phyloP scores from a whole-genome alignment of 2,797 vertebrate species.

The Gouania willdenowi region DNA sequence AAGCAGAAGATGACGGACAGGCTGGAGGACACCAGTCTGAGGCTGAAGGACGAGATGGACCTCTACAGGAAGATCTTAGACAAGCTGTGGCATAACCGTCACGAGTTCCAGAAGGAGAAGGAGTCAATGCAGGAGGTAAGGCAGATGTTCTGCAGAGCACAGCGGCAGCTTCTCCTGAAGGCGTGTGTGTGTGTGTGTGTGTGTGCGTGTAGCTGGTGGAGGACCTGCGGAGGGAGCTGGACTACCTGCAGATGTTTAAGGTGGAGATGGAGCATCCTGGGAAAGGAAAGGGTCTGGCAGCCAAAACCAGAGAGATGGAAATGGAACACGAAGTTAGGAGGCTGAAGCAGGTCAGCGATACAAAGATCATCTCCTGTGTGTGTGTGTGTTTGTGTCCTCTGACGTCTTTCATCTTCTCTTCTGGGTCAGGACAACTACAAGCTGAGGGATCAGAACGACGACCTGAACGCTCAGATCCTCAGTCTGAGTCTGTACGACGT shows the following conservation, averaged over 20 bases:
- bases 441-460: slow-evolving; percentile 94
- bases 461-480: slow-evolving; percentile 94
- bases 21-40: slow-evolving; percentile 89
- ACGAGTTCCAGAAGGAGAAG: slow-evolving; percentile 90
- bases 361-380: no score
- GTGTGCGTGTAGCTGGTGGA: slow-evolving; percentile 83
- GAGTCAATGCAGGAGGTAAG: slow-evolving; percentile 91
- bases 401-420: no score
- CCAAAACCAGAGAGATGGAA: slow-evolving; percentile 86
- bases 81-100: slow-evolving; percentile 89
- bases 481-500: slow-evolving; percentile 96
- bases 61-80: slow-evolving; percentile 95
- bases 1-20: slow-evolving; percentile 91
- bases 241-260: slow-evolving; percentile 91
- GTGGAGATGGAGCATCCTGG: slow-evolving; percentile 85
- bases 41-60: slow-evolving; percentile 95
- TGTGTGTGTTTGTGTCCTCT: no score
- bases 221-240: slow-evolving; percentile 88
- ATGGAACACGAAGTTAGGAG: slow-evolving; percentile 90
- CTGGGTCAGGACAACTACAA: slow-evolving; percentile 84
- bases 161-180: no score
- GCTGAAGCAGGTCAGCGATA: slow-evolving; percentile 88
- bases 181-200: no score
- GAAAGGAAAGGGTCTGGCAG: slow-evolving; percentile 77
- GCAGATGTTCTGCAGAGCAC: no score